Evolutionary conservation across 2,113 vertebrate species (phyloP).

Genomic region (Ascaphus truei): DNA sequence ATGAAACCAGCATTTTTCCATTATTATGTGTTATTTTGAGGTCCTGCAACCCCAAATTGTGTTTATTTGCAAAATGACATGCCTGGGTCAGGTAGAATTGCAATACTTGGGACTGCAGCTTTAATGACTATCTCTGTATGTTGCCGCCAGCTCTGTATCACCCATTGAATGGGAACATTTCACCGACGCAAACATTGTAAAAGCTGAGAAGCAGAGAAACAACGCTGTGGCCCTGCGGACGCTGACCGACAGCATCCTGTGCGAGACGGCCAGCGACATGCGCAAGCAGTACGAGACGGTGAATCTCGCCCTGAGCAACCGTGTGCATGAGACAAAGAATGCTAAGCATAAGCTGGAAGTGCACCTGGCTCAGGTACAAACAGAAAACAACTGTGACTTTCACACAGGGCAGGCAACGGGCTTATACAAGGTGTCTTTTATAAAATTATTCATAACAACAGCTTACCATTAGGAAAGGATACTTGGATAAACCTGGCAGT

Average conservation of each 20-base stretch:
- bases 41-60: no score
- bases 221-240: constrained; percentile 67
- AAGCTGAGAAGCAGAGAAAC: constrained; percentile 77
- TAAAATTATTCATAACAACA: no score
- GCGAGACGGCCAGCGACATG: constrained; percentile 70
- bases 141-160: constrained; percentile 55
- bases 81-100: no score
- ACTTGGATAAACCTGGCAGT: no score
- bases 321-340: constrained; percentile 69
- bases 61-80: no score
- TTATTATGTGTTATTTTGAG: no score
- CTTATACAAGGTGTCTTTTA: no score
- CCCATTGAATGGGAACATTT: constrained; percentile 76
- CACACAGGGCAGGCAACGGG: no score
- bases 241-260: constrained; percentile 73
- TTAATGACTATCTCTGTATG: neutral
- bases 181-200: constrained; percentile 72
- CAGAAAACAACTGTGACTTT: no score
- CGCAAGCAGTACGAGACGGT: constrained; percentile 63
- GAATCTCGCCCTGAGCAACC: constrained; percentile 55
- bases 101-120: no score
- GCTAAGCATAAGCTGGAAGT: constrained; percentile 73
- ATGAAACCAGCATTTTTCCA: no score
- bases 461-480: no score
- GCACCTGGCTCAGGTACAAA: constrained; percentile 70